phyloP scores from a whole-genome alignment of 35 echinoderm and acorn worm species.

The Anneissia japonica region DNA sequence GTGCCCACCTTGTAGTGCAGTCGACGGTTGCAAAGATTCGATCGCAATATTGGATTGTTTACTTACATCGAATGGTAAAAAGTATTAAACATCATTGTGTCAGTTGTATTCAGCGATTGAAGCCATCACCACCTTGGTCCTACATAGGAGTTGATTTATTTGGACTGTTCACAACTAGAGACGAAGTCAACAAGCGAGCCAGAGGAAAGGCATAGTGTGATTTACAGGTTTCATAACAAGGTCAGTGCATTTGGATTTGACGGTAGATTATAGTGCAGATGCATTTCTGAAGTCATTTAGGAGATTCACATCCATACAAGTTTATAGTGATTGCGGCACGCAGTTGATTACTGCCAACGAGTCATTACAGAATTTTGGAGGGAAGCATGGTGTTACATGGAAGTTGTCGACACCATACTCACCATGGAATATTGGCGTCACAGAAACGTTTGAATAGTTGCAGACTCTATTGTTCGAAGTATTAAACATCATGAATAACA shows the following conservation, averaged over 20 bases:
- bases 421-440: background rate
- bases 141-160: background rate
- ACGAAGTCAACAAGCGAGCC: background rate
- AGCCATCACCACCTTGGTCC: too few species aligned
- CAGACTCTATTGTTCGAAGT: conserved; percentile 9
- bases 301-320: background rate
- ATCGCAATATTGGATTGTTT: too few species aligned
- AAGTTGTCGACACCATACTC: background rate
- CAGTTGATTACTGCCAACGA: background rate
- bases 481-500: too few species aligned
- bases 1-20: background rate
- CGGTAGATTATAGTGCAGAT: conserved; percentile 3
- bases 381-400: background rate
- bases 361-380: background rate
- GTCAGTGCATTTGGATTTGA: conserved; percentile 10
- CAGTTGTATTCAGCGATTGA: too few species aligned
- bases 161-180: background rate
- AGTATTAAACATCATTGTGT: too few species aligned
- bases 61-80: too few species aligned
- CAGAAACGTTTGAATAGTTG: conserved; percentile 1
- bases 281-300: conserved; percentile 15
- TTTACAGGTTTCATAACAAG: conserved; percentile 12
- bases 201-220: background rate
- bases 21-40: too few species aligned
- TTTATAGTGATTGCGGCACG: background rate